Base-by-base conservation (phyloP, 2,113 vertebrate species). In the Gasterosteus aculeatus region DNA sequence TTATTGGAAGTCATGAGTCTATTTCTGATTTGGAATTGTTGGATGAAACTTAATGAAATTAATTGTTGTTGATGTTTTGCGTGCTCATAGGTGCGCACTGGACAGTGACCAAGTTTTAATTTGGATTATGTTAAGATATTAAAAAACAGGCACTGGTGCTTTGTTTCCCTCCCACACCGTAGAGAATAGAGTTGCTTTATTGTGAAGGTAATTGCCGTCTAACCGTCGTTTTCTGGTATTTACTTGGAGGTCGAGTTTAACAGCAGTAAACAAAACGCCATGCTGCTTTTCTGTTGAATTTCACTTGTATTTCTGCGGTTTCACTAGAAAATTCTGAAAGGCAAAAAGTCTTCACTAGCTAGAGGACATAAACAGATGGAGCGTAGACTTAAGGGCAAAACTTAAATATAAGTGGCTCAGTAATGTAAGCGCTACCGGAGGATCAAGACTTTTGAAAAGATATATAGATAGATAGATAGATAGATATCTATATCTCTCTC, bases 171-270 rank as follows among this genome's bases (percentile, higher is more conserved):
- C 38, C 38, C 59, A 31, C 29, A 16, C n/a, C n/a, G 38, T 1
- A n/a, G 19, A 44, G 42, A 62, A 38, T 8, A 56, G 68, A 72
- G 12, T 56, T 18, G 49, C 57, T 46, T 58, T 16, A 29, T 22
- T 9, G 10, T 69, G 56, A 75, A 44, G 60, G 60, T 54, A 74
- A 82, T 80, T 62, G 56, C 59, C 4, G 3, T 15, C 54, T 74
- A 38, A 38, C 67, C 65, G 33, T 63, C 5, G 58, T 68, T 68
- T 77, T 75, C 39, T 80, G 60, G 29, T 77, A 77, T 75, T 77
- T 70, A 72, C 10, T 61, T 16, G 4, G 22, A 75, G 59, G 44
- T 16, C 0, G 9, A 15, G 31, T 46, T 62, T 56, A 67, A 71
- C 53, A 11, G 59, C 33, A 62, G 61, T 65, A n/a, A 74, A 31